Base-by-base conservation (phyloP, 2,797 vertebrate species). In the Coregonus suidteri region DNA sequence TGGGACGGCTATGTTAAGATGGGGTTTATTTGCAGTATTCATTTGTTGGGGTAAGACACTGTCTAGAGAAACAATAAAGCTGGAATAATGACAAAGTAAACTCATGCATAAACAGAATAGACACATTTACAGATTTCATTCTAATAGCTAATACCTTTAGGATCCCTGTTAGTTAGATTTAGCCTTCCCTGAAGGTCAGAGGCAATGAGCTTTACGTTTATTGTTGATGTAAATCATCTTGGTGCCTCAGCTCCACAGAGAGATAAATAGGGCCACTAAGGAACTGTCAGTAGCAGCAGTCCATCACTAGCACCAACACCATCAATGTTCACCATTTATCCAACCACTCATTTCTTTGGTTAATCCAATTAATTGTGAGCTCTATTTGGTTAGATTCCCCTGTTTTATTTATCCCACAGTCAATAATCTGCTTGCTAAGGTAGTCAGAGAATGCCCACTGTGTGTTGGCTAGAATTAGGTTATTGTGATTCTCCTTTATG, bases 281-380 rank as follows among this genome's bases (percentile, higher is more conserved):
- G 20, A 77, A 25, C 18, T 20, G n/a, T 11, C 64, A 47, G 78
- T 47, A 62, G 78, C 73, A 25, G 37, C 13, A 65, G 20, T 25
- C 56, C 47, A n/a, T 68, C 73, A 69, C 56, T 35, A n/a, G 62
- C 73, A 66, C 69, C 73, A 41, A 6, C 59, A 62, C n/a, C n/a
- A 4, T 25, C 59, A 62, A 7, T 25, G n/a, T 62, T 62, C 66
- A 85, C 30, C 53, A 3, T 81, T 74, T 69, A 83, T 83, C 79
- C 77, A 77, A 37, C 37, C 9, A 20, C 71, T 83, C 71, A 88
- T 90, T 84, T 89, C 70, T 87, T 90, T 84, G 77, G 82, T 89
- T 87, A 83, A 88, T 86, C 80, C 78, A 83, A 87, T 89, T 86
- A 88, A 89, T 88, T 81, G 73, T 80, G 75, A 70, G 84, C 75